A percentile compares a stretch with the other conserved stretches of the same genome.
phyloP scores from a whole-genome alignment of 2,797 vertebrate genomes.

The Falco cherrug region DNA sequence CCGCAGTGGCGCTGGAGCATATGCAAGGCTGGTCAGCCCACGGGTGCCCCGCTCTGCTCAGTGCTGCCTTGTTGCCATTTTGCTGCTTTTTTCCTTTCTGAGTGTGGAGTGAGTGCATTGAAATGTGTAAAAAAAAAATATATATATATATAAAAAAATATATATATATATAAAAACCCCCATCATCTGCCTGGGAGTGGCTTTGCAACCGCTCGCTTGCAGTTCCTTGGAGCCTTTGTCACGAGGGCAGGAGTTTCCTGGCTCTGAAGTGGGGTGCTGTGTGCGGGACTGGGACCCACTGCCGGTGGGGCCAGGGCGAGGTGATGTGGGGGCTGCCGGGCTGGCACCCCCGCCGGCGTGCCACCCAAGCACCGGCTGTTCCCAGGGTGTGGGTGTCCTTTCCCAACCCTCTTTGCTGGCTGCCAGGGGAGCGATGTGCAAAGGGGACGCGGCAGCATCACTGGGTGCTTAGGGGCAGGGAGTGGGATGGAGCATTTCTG shows the following conservation, averaged over 20 bases:
- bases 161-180: neutral
- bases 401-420: neutral
- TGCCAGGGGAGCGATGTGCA: rapidly evolving
- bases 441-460: rapidly evolving
- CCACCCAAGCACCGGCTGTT: neutral
- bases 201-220: neutral
- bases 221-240: neutral
- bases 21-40: neutral
- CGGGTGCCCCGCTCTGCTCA: rapidly evolving
- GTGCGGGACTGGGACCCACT: neutral
- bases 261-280: neutral
- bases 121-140: neutral
- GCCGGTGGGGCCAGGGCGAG: rapidly evolving
- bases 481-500: neutral
- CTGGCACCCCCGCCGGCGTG: rapidly evolving
- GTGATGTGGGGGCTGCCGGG: neutral
- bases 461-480: neutral
- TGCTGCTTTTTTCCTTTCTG: neutral
- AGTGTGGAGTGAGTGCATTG: neutral
- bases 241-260: neutral
- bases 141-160: no score
- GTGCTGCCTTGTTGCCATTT: neutral
- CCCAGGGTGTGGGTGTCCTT: neutral
- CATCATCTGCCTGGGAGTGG: neutral
- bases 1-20: neutral